Evolutionary conservation across 2,113 vertebrate genomes (phyloP), one percentile per base, ranked within the genome.

Genomic region (rabbit (Oryctolagus cuniculus)): DNA sequence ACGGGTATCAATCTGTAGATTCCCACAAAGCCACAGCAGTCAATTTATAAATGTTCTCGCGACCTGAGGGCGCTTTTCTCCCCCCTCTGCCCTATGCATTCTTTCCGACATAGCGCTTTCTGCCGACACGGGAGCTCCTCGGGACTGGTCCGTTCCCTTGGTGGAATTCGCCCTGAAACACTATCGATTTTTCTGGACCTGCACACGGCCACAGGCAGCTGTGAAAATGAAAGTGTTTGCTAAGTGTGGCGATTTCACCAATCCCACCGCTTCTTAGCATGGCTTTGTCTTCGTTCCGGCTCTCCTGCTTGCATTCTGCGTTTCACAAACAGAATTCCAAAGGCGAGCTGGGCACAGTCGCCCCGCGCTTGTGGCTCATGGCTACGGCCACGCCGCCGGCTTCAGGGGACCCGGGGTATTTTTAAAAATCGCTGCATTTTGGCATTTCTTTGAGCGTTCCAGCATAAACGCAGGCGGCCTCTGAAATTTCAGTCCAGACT

Each of bases 141-240:
- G 27, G 67, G 72, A 80, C 67, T 75, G 34, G 44, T 44, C 83
- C 21, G 44, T 80, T 88, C n/a, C 86, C 58, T 24, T 63, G 63
- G 61, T 66, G 36, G 72, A 72, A 95, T 93, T 89, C 6, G 0
- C 24, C 78, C 16, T 10, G 49, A 94, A 87, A 82, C 58, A 44
- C 9, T 27, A 72, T 53, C 11, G 53, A 83, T 95, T 94, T 44
- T 94, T 80, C 70, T 53, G 67, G 70, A 83, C 72, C 66, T 55
- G n/a, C 10, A 0, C 61, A 10, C 4, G 10, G 36, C 85, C 61
- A 58, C n/a, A 4, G 53, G 64, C 87, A 70, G 87, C 85, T 77
- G 83, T 93, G 94, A 96, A 96, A 92, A 90, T 95, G 88, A 81
- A 94, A 94, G 84, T 38, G 34, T 88, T 89, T 63, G 72, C 51